phyloP scores from a whole-genome alignment of 1,140 invertebrate genomes.

The Coelopa frigida region DNA sequence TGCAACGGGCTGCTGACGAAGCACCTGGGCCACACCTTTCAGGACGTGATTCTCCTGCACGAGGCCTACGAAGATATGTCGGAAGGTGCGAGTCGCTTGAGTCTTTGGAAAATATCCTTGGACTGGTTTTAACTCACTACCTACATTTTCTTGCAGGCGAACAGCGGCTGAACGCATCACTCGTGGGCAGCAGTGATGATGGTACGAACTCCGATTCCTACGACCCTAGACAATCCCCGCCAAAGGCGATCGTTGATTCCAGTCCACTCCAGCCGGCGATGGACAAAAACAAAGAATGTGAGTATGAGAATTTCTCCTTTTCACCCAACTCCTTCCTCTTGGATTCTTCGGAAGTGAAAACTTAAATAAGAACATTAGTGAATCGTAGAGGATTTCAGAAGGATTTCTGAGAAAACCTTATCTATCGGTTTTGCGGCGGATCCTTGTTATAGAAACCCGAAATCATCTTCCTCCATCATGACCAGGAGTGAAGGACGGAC shows the following conservation, averaged over 20 bases:
- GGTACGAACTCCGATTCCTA: constrained; percentile 42
- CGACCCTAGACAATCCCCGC: constrained; percentile 60
- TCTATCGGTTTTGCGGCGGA: no score
- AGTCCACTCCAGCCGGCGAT: constrained; percentile 85
- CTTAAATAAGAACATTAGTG: no score
- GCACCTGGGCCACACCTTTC: constrained; percentile 38
- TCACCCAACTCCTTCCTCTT: no score
- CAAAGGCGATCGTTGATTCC: constrained; percentile 87
- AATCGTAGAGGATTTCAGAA: no score
- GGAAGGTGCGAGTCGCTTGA: no score
- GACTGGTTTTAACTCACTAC: background rate
- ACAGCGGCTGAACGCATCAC: constrained; percentile 38
- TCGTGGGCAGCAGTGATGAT: constrained; percentile 40
- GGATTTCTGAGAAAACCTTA: no score
- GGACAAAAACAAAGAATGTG: constrained; percentile 97
- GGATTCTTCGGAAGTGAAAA: no score
- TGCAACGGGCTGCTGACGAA: constrained; percentile 36
- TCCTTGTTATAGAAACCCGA: no score
- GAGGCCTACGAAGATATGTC: constrained; percentile 53
- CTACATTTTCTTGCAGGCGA: constrained; percentile 23
- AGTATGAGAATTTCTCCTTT: constrained; percentile 54
- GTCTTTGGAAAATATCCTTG: no score
- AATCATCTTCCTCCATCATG: no score
- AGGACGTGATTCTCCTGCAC: constrained; percentile 38
- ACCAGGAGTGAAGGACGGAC: no score